Evolutionary conservation across 2,888 invertebrate species (phyloP).

Genomic region (Conops quadrifasciatus): DNA sequence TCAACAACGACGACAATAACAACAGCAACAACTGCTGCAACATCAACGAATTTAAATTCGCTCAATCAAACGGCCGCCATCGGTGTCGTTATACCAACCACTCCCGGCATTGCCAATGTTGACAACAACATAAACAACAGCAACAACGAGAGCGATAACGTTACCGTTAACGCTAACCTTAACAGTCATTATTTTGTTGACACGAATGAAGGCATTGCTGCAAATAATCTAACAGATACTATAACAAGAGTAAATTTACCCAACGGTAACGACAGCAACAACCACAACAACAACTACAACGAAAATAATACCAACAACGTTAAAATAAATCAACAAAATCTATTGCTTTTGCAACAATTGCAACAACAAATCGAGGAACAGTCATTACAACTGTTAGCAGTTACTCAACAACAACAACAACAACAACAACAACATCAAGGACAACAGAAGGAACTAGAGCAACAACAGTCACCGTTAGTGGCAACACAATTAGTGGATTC

Average conservation of each 20-base stretch:
- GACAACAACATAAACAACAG: slow-evolving; percentile 29
- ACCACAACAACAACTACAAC: slow-evolving; percentile 31
- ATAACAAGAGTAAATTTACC: slow-evolving; percentile 35
- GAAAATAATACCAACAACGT: slow-evolving; percentile 32
- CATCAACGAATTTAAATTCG: slow-evolving; percentile 39
- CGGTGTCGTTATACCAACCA: slow-evolving; percentile 61
- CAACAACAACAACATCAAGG: slow-evolving; percentile 38
- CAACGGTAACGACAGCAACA: slow-evolving; percentile 39
- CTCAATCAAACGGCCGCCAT: slow-evolving; percentile 49
- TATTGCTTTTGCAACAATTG: slow-evolving; percentile 27
- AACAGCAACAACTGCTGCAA: slow-evolving; percentile 36
- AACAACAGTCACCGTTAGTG: not conserved
- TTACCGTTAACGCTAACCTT: not conserved
- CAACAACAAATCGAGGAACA: slow-evolving; percentile 48
- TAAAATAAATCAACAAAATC: slow-evolving; percentile 30
- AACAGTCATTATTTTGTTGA: slow-evolving; percentile 13
- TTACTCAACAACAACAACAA: slow-evolving; percentile 25
- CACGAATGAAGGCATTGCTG: not conserved
- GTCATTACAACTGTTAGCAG: slow-evolving; percentile 16
- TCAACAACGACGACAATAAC: slow-evolving; percentile 40
- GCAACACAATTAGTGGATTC: not conserved
- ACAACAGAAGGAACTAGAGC: not conserved
- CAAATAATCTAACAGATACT: slow-evolving; percentile 25
- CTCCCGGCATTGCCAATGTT: slow-evolving; percentile 47
- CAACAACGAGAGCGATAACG: slow-evolving; percentile 41